phyloP scores from a whole-genome alignment of 2,797 vertebrate genomes.

The Sciurus carolinensis region DNA sequence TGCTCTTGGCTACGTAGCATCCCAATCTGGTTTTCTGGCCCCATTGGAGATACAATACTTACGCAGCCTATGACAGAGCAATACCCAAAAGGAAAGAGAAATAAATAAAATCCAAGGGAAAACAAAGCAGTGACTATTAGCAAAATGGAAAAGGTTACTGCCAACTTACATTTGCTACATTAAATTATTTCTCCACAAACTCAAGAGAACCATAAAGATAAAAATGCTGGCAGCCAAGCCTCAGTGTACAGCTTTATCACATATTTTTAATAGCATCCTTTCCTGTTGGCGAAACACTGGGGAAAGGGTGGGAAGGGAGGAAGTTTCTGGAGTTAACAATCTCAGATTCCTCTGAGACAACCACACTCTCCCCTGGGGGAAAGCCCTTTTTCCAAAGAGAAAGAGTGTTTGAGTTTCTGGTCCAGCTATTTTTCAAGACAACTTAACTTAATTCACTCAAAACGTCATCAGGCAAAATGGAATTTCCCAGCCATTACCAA shows the following conservation, averaged over 20 bases:
- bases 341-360: not conserved
- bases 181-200: slow-evolving; percentile 33
- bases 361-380: not conserved
- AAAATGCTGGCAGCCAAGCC: slow-evolving; percentile 36
- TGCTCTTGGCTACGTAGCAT: not conserved
- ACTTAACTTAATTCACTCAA: not conserved
- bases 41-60: not conserved
- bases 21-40: not conserved
- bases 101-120: slow-evolving; percentile 14
- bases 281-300: not conserved
- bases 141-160: slow-evolving; percentile 40
- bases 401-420: slow-evolving; percentile 10
- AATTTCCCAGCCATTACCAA: not conserved
- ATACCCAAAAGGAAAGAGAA: not conserved
- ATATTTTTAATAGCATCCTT: slow-evolving; percentile 9
- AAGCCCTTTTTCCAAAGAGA: not conserved
- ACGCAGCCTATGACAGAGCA: not conserved
- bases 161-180: slow-evolving; percentile 4
- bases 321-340: not conserved
- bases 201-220: slow-evolving; percentile 65
- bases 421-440: not conserved
- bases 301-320: not conserved
- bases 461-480: not conserved
- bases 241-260: slow-evolving; percentile 36
- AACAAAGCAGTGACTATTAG: slow-evolving; percentile 15